These are phyloP conservation scores for Ctenicera cuprea DNA, from an alignment of 2,888 invertebrate genomes.

Conservation along the genomic window DNA sequence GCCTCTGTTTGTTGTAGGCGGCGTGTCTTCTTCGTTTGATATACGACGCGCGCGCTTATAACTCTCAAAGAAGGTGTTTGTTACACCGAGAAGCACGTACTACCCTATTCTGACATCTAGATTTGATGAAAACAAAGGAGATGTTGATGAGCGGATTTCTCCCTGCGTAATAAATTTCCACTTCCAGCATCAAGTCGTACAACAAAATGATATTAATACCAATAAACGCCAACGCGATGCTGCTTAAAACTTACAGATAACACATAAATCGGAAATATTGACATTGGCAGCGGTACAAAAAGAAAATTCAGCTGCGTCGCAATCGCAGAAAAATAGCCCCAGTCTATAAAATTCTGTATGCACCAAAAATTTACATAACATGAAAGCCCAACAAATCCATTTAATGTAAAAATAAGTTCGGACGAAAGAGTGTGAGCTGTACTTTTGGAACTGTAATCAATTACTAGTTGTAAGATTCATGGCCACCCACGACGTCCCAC, in stretches of 20 bases:
- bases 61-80: background rate
- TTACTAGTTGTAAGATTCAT: conserved; percentile 38
- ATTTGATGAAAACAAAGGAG: background rate
- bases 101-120: background rate
- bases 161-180: background rate
- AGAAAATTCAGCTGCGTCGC: background rate
- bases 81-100: background rate
- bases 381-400: conserved; percentile 22
- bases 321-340: background rate
- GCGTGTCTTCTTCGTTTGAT: background rate
- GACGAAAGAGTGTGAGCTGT: conserved; percentile 31
- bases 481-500: conserved; percentile 41
- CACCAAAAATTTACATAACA: conserved; percentile 16
- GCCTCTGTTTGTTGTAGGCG: background rate
- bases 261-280: conserved; percentile 37
- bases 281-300: conserved; percentile 23
- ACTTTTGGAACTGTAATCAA: conserved; percentile 40
- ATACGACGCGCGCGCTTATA: background rate
- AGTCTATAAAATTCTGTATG: conserved; percentile 1
- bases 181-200: too few relatives aligned
- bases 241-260: conserved; percentile 29
- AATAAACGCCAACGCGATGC: conserved; percentile 29
- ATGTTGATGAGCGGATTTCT: background rate
- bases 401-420: conserved; percentile 33
- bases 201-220: conserved; percentile 33